Percentiles rank a stretch among this genome's conserved stretches.
These are phyloP conservation scores for Oscheius myriophilus DNA, from an alignment of 2,888 invertebrate species.

Conservation along the genomic window DNA sequence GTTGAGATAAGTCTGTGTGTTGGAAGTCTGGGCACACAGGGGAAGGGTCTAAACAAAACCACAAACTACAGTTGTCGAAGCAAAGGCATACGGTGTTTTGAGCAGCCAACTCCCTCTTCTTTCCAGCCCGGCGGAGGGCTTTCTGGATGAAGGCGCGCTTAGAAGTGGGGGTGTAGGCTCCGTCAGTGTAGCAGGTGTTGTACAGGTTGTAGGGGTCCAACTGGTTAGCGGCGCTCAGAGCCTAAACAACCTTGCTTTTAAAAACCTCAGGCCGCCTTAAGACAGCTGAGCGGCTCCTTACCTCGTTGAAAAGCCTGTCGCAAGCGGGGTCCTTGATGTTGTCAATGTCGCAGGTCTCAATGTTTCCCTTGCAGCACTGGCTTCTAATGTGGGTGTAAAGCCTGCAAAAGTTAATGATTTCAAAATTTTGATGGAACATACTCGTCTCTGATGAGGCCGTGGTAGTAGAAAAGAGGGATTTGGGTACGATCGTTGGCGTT, in stretches of 20 bases:
- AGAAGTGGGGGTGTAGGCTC: not conserved
- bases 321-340: slow-evolving; percentile 39
- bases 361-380: slow-evolving; percentile 52
- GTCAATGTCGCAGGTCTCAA: slow-evolving; percentile 47
- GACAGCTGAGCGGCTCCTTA: too few species aligned
- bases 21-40: slow-evolving; percentile 53
- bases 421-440: slow-evolving; percentile 16
- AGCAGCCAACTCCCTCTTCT: too few species aligned
- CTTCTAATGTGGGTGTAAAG: slow-evolving; percentile 40
- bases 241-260: slow-evolving; percentile 26
- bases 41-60: slow-evolving; percentile 24
- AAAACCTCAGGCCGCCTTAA: too few species aligned
- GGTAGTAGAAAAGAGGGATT: slow-evolving; percentile 61
- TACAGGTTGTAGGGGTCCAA: slow-evolving; percentile 59
- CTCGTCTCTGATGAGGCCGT: slow-evolving; percentile 57
- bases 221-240: slow-evolving; percentile 44
- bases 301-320: slow-evolving; percentile 9
- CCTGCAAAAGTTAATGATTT: slow-evolving; percentile 27
- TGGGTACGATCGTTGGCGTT: slow-evolving; percentile 61
- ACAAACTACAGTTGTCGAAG: not conserved
- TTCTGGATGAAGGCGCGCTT: not conserved
- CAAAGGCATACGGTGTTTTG: too few species aligned
- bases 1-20: slow-evolving; percentile 49
- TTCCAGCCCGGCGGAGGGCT: not conserved
- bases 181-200: slow-evolving; percentile 47